Conservation (phyloP, 1,140 invertebrate species). For the Drosophila elegans region DNA sequence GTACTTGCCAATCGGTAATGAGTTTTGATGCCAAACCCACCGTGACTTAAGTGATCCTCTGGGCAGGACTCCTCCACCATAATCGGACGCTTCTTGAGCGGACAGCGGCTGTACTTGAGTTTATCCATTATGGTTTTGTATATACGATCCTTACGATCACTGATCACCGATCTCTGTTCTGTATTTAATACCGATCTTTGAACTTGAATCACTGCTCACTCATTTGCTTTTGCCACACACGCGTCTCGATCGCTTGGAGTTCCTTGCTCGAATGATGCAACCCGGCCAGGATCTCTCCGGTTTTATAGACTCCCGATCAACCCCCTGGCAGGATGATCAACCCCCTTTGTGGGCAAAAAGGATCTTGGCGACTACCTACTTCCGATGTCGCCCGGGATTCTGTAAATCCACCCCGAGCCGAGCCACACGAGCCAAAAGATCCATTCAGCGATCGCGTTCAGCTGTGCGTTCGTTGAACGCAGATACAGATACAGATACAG, state of each 20-base stretch:
- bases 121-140: conserved; percentile 71
- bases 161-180: conserved; percentile 20
- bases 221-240: conserved; percentile 34
- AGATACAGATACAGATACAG: conserved; percentile 65
- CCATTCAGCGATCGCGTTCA: conserved; percentile 59
- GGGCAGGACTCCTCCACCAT: conserved; percentile 84
- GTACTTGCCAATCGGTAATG: not conserved
- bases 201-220: conserved; percentile 30
- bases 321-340: conserved; percentile 35
- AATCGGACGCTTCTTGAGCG: conserved; percentile 94
- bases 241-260: conserved; percentile 69
- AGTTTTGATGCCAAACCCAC: conserved; percentile 42
- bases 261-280: conserved; percentile 82
- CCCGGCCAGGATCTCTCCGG: conserved; percentile 67
- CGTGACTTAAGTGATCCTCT: conserved; percentile 65
- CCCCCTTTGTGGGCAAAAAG: conserved; percentile 52
- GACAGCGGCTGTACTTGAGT: conserved; percentile 89
- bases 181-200: conserved; percentile 13
- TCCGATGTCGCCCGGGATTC: conserved; percentile 69
- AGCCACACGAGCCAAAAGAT: conserved; percentile 71
- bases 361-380: conserved; percentile 69
- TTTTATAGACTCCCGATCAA: conserved; percentile 74
- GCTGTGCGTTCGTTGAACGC: conserved; percentile 71
- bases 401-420: conserved; percentile 71
- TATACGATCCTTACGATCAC: not conserved